Evolutionary conservation across 2,888 invertebrate species (phyloP), one percentile per base, ranked within the genome.

Genomic region (Parapristionchus giblindavisi): DNA sequence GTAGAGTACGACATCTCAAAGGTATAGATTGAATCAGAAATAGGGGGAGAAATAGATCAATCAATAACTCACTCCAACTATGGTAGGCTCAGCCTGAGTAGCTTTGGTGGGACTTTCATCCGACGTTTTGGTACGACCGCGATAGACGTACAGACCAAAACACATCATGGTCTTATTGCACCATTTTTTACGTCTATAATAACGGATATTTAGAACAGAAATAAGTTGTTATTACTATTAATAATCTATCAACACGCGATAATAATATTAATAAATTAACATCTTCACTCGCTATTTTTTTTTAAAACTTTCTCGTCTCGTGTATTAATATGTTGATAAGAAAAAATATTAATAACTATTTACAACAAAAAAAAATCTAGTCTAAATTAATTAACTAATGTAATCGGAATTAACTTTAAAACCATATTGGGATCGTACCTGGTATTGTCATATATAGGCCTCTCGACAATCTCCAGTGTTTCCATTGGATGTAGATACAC

Each of bases 51-150:
- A n/a, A n/a, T n/a, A n/a, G n/a, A n/a, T n/a, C n/a, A n/a, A n/a
- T n/a, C n/a, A n/a, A n/a, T 43, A 43, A 78, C 79, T 56, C 56
- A 82, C 79, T 21, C 83, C 83, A 34, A 83, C 79, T 48, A 80
- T 74, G 32, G 79, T 80, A 0, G 83, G 83, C 66, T 80, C 79
- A 3, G 34, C 68, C 11, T 60, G 71, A 1, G 70, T 68, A 4
- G 75, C 36, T 21, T 76, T 76, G 0, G 75, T 36, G 11, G 61
- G 29, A 3, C 80, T 70, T 5, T 83, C 83, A 48, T 71, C 77
- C 61, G 76, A 76, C 1, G 76, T 76, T 66, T 78, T 77, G 1
- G 81, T 75, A 8, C 78, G 76, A 6, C 83, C 80, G 34, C 81
- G 83, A 1, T 75, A 76, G 38, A 83, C 74, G 40, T 79, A 81